phyloP scores from a whole-genome alignment of 2,888 invertebrate genomes.

The Nemotelus nigrinus region DNA sequence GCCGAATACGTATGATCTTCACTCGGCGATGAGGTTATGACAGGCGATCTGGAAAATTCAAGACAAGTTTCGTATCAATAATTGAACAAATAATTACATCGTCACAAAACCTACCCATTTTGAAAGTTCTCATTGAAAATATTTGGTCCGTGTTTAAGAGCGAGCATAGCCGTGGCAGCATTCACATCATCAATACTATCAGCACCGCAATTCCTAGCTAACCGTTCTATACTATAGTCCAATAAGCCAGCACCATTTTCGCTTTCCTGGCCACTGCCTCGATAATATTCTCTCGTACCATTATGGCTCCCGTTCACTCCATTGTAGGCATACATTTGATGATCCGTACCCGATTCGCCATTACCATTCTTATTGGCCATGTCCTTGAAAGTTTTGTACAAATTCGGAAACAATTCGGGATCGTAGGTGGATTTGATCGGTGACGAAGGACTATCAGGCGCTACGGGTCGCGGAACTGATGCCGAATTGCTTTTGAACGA shows the following conservation, averaged over 20 bases:
- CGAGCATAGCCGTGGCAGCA: conserved; percentile 87
- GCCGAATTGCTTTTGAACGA: conserved; percentile 55
- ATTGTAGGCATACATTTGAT: conserved; percentile 49
- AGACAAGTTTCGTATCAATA: background rate
- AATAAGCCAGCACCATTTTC: conserved; percentile 47
- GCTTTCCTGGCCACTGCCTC: conserved; percentile 53
- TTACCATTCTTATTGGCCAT: conserved; percentile 54
- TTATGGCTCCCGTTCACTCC: conserved; percentile 43
- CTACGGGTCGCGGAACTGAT: background rate
- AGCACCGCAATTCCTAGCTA: conserved; percentile 64
- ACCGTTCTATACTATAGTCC: conserved; percentile 54
- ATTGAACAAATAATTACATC: background rate
- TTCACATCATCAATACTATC: conserved; percentile 80
- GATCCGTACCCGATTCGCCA: conserved; percentile 46
- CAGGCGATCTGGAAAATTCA: conserved; percentile 61
- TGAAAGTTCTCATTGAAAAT: conserved; percentile 67
- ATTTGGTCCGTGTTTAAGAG: conserved; percentile 85
- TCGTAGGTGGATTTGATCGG: conserved; percentile 67
- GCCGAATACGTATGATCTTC: conserved; percentile 94
- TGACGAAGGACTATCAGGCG: conserved; percentile 55
- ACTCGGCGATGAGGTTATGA: conserved; percentile 88
- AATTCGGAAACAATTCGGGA: conserved; percentile 84
- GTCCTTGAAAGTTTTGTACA: conserved; percentile 70
- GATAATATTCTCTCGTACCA: conserved; percentile 16
- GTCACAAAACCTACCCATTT: conserved; percentile 59